phyloP scores from a whole-genome alignment of 2,113 vertebrate genomes.

The Vidua chalybeata region DNA sequence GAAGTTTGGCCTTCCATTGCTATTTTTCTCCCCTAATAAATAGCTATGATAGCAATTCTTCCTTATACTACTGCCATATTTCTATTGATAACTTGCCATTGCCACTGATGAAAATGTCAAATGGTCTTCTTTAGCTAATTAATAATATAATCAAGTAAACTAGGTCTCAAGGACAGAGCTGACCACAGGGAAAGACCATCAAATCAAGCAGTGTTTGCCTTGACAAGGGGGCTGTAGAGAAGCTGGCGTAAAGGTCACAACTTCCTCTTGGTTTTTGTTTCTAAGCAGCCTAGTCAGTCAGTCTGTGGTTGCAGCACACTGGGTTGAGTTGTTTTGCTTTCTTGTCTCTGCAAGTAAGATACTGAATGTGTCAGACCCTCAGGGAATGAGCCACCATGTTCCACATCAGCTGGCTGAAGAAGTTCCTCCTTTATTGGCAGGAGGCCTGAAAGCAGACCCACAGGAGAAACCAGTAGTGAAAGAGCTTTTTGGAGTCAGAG shows the following conservation, averaged over 20 bases:
- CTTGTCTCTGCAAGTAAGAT: not conserved
- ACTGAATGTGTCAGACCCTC: not conserved
- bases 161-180: not conserved
- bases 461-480: not conserved
- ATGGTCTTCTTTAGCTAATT: not conserved
- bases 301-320: not conserved
- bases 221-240: not conserved
- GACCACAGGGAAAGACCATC: not conserved
- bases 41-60: not conserved
- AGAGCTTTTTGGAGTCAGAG: not conserved
- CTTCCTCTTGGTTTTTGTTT: not conserved
- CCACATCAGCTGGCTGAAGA: not conserved
- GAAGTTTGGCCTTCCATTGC: not conserved
- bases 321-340: not conserved
- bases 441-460: not conserved
- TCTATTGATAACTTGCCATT: not conserved
- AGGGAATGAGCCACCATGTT: not conserved
- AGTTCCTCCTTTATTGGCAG: not conserved
- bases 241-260: not conserved
- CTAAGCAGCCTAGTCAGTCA: not conserved
- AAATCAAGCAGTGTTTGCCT: not conserved
- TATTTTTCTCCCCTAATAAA: not conserved
- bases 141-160: not conserved
- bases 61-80: not conserved
- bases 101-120: not conserved